phyloP scores from a whole-genome alignment of 1,140 invertebrate species.

The Drosophila burlai region DNA sequence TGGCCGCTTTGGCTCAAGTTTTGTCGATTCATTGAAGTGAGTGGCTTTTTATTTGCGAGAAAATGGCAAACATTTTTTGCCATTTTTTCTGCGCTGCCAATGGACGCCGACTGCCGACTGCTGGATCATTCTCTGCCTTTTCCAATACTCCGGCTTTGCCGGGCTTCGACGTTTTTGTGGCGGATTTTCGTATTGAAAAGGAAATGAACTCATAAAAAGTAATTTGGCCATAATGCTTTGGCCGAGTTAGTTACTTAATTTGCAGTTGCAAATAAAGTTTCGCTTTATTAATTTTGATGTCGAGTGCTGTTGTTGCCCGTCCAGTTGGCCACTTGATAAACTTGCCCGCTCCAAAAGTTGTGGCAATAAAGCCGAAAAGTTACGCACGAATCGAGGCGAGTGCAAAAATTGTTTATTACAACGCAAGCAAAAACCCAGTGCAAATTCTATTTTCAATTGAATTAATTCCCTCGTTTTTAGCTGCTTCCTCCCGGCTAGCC shows the following conservation, averaged over 20 bases:
- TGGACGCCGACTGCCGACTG: conserved; percentile 21
- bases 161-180: conserved; percentile 35
- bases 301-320: conserved; percentile 49
- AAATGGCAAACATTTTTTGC: conserved; percentile 70
- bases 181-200: conserved; percentile 69
- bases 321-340: conserved; percentile 65
- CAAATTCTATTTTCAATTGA: conserved; percentile 57
- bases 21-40: conserved; percentile 82
- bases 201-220: conserved; percentile 84
- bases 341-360: conserved; percentile 49
- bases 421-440: conserved; percentile 13
- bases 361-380: conserved; percentile 65
- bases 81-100: conserved; percentile 25
- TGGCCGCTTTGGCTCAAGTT: conserved; percentile 54
- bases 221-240: conserved; percentile 81
- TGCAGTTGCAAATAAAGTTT: conserved; percentile 84
- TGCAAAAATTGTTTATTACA: conserved; percentile 45
- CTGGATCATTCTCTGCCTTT: conserved; percentile 33
- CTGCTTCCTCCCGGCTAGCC: conserved; percentile 9
- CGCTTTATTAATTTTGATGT: conserved; percentile 81
- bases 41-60: conserved; percentile 80
- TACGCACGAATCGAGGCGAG: conserved; percentile 27
- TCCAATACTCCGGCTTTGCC: conserved; percentile 29
- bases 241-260: conserved; percentile 82
- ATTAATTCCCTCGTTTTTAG: conserved; percentile 20